phyloP scores from a whole-genome alignment of 2,797 vertebrate species.

The Oryzias dopingdopingensis region DNA sequence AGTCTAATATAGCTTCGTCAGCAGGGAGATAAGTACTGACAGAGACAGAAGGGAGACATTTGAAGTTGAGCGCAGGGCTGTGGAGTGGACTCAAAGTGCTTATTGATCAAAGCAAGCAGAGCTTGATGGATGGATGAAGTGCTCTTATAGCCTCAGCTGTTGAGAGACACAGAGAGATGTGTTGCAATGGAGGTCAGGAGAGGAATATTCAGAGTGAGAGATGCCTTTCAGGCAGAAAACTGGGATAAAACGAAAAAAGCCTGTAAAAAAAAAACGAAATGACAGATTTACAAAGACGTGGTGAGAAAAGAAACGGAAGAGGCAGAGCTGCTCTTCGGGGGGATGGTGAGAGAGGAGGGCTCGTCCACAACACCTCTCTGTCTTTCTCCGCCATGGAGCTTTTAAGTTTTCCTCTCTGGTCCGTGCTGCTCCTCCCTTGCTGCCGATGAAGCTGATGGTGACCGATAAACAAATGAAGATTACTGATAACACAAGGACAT shows the following conservation, averaged over 20 bases:
- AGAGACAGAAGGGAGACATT: constrained; percentile 73
- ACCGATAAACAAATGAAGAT: constrained; percentile 52
- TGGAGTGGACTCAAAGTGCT: constrained; percentile 71
- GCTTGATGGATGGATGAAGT: constrained; percentile 70
- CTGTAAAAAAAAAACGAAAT: background rate
- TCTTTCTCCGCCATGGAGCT: constrained; percentile 32
- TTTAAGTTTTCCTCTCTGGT: constrained; percentile 23
- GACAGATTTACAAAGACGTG: constrained; percentile 3
- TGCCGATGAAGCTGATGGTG: constrained; percentile 64
- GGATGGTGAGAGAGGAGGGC: constrained; percentile 45
- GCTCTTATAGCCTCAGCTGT: constrained; percentile 65
- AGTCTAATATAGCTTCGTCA: constrained; percentile 67
- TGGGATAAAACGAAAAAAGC: background rate
- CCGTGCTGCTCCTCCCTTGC: constrained; percentile 12
- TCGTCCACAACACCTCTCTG: constrained; percentile 53
- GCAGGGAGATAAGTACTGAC: constrained; percentile 70
- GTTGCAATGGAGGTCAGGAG: constrained; percentile 13
- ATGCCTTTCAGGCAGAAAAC: background rate
- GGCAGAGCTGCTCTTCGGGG: constrained; percentile 30
- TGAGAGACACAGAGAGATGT: constrained; percentile 33
- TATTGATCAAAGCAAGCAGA: constrained; percentile 71
- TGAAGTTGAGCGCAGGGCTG: constrained; percentile 56
- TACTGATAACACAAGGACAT: constrained; percentile 48
- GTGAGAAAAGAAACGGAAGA: constrained; percentile 5
- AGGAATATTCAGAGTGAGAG: constrained; percentile 4